Conservation (phyloP, 1,140 invertebrate genomes). For the Caenorhabditis inopinata region DNA sequence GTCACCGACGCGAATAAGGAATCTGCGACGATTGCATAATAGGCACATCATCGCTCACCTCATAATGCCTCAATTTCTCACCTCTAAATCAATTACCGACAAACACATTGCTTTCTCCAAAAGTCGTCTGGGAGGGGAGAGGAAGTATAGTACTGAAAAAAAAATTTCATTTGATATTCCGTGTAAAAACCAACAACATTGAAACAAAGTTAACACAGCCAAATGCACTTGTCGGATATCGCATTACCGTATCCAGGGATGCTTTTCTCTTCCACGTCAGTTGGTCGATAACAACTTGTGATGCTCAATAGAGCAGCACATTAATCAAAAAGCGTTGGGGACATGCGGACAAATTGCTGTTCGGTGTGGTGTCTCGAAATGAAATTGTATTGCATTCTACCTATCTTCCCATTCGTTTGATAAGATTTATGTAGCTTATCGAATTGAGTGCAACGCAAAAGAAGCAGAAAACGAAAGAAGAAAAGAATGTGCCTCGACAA, state of each 20-base stretch:
- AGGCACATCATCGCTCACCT: constrained; percentile 27
- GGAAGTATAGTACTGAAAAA: constrained; percentile 32
- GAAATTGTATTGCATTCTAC: constrained; percentile 11
- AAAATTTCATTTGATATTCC: not conserved
- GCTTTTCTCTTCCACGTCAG: not conserved
- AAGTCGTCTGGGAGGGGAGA: not conserved
- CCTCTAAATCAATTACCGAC: constrained; percentile 9
- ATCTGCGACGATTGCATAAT: constrained; percentile 12
- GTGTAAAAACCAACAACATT: not conserved
- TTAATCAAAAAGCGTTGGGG: constrained; percentile 29
- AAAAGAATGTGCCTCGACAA: not conserved
- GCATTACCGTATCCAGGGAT: constrained; percentile 22
- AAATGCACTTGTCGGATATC: constrained; percentile 27
- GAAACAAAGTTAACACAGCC: not conserved
- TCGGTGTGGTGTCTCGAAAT: not conserved
- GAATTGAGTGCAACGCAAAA: not conserved
- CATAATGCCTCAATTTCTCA: constrained; percentile 29
- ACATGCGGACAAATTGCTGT: constrained; percentile 26
- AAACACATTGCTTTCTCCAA: constrained; percentile 21
- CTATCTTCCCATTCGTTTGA: constrained; percentile 20
- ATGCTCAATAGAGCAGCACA: constrained; percentile 23
- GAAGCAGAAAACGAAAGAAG: not conserved
- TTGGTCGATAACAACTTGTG: constrained; percentile 26
- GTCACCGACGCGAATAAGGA: constrained; percentile 20
- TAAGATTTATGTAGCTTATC: constrained; percentile 25